Conservation (phyloP, 2,797 vertebrate genomes). For the Sebastolobus altivelis region DNA sequence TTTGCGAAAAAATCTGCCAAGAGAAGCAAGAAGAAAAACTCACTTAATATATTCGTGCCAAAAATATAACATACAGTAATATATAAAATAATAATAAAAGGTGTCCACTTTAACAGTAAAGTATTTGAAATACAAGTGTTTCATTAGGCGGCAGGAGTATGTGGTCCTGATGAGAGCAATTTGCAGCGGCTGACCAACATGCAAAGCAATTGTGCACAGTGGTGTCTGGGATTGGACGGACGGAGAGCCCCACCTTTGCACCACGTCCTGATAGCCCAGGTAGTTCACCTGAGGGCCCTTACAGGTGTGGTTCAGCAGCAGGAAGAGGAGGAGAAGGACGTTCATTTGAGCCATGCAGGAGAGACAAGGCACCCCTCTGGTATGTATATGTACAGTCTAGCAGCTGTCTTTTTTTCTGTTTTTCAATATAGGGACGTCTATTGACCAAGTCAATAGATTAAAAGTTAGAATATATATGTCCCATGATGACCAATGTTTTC, state of each 20-base stretch:
- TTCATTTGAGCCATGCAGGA: slow-evolving; percentile 70
- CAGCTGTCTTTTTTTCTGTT: background rate
- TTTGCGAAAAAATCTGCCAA: slow-evolving; percentile 89
- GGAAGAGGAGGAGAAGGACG: slow-evolving; percentile 27
- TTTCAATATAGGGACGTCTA: background rate
- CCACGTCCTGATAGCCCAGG: slow-evolving; percentile 57
- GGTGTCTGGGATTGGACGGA: slow-evolving; percentile 42
- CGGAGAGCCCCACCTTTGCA: slow-evolving; percentile 41
- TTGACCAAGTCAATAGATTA: background rate
- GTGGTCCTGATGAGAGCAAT: slow-evolving; percentile 32
- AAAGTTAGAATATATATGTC: background rate
- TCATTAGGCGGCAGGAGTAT: background rate
- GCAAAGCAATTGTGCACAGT: slow-evolving; percentile 56
- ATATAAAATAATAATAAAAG: background rate
- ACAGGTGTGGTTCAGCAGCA: slow-evolving; percentile 38
- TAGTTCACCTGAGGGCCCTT: slow-evolving; percentile 36
- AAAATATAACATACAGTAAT: background rate
- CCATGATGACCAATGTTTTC: background rate
- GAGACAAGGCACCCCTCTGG: slow-evolving; percentile 76
- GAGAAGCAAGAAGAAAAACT: slow-evolving; percentile 5
- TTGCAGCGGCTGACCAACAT: slow-evolving; percentile 38
- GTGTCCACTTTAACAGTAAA: background rate
- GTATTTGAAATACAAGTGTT: background rate
- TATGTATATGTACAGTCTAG: slow-evolving; percentile 59
- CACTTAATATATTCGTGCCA: no score